Evolutionary conservation across 1,140 invertebrate species (phyloP), one percentile per base, ranked within the genome.

Genomic region (Sitobion miscanthi): DNA sequence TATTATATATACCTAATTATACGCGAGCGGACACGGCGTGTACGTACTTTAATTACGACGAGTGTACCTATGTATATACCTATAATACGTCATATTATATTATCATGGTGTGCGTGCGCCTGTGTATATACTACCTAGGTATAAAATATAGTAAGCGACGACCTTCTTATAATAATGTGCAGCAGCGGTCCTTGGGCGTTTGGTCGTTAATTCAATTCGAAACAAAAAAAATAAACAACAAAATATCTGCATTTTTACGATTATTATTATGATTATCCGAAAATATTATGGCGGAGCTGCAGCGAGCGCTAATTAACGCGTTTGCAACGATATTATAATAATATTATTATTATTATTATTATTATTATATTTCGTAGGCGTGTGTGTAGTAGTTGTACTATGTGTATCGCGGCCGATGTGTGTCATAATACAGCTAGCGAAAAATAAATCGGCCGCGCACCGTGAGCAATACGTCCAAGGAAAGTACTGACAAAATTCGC

Each of bases 181-280:
- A 86, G 38, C 42, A 86, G 62, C 11, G 85, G 86, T 89, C 87
- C 87, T 89, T 89, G 87, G 87, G 7, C 49, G 85, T 87, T 85
- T 42, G 83, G n/a, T 77, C 35, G 23, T 86, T 88, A 88, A 52
- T 88, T 88, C 47, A 88, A 52, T 88, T 88, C 47, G 17, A 17
- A n/a, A 47, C 30, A 30, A 3, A 49, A 21, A 82, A 85, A 83
- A 83, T 38, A 42, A 42, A 83, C 82, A 85, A 85, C 21, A 85
- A 85, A 45, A n/a, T 77, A 88, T 35, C 30, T 38, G 35, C 20
- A 88, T 85, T 38, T 38, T 83, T 83, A 83, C 38, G n/a, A 20
- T 21, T 77, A n/a, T 77, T 21, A 83, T 38, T 82, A 38, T 38
- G 20, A 35, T 83, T 77, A 83, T 83, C 20, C 23, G 8, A 85